A percentile compares a stretch with the other conserved stretches of the same genome.
Conservation (phyloP, 2,888 invertebrate genomes). For the Mesorhabditis belari region DNA sequence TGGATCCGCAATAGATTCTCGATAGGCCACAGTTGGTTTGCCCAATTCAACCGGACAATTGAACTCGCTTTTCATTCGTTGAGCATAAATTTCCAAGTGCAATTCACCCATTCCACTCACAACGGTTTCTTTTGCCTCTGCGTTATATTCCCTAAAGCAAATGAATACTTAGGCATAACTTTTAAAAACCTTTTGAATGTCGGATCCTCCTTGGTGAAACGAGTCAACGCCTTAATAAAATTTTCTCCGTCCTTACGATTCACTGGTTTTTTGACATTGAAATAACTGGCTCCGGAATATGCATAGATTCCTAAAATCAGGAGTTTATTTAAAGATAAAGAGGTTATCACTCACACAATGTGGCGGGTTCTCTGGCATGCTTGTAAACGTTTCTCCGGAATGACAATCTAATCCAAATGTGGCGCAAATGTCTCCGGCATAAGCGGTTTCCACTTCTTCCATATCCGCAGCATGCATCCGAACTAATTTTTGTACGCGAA, state of each 20-base stretch:
- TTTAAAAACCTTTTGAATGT: slow-evolving; percentile 18
- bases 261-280: slow-evolving; percentile 78
- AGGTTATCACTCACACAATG: slow-evolving; percentile 42
- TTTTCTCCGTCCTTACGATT: slow-evolving; percentile 65
- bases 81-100: slow-evolving; percentile 94
- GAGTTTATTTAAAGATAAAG: no score
- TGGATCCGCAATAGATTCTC: slow-evolving; percentile 71
- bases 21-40: slow-evolving; percentile 92
- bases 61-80: slow-evolving; percentile 94
- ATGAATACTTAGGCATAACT: not conserved
- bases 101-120: slow-evolving; percentile 98
- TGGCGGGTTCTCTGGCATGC: slow-evolving; percentile 32
- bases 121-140: slow-evolving; percentile 87
- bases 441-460: slow-evolving; percentile 87
- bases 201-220: slow-evolving; percentile 97
- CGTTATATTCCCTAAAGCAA: slow-evolving; percentile 65
- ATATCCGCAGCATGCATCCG: slow-evolving; percentile 90
- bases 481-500: slow-evolving; percentile 76
- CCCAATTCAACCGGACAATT: slow-evolving; percentile 81
- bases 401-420: slow-evolving; percentile 96
- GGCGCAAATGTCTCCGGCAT: slow-evolving; percentile 91
- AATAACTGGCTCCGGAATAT: slow-evolving; percentile 90
- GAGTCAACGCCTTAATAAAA: slow-evolving; percentile 81
- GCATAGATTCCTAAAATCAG: slow-evolving; percentile 83
- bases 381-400: slow-evolving; percentile 60